Percentiles rank a stretch among this genome's conserved stretches.
phyloP scores from a whole-genome alignment of 2,113 vertebrate genomes.

The Podilymbus podiceps region DNA sequence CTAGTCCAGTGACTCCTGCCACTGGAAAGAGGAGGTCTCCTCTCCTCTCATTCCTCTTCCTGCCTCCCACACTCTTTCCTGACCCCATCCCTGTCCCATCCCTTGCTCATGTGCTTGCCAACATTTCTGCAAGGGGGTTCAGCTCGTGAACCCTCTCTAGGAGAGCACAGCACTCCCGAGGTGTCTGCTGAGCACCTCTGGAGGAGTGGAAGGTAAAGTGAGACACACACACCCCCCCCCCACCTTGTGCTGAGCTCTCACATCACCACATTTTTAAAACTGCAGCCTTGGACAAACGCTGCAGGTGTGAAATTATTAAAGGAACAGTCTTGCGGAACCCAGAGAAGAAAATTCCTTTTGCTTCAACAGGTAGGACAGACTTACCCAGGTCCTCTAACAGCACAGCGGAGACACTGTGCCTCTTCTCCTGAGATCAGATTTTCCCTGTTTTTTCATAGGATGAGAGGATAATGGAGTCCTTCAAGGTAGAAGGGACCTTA shows the following conservation, averaged over 20 bases:
- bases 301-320: not conserved
- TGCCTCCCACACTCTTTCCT: not conserved
- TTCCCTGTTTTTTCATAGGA: not conserved
- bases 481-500: not conserved
- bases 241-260: conserved; percentile 5
- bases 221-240: no score
- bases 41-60: not conserved
- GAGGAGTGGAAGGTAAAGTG: not conserved
- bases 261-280: not conserved
- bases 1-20: not conserved
- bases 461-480: not conserved
- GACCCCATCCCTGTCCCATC: not conserved
- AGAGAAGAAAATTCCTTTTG: not conserved
- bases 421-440: not conserved
- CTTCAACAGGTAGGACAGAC: not conserved
- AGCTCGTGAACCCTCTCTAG: not conserved
- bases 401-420: accelerated
- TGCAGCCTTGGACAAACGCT: not conserved
- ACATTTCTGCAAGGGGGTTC: not conserved
- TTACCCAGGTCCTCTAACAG: not conserved
- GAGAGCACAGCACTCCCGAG: not conserved
- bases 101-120: not conserved
- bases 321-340: not conserved
- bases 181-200: not conserved
- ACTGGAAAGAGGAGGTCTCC: not conserved